These are phyloP conservation scores for Pachycephus smyrnensis DNA, from an alignment of 2,888 invertebrate genomes.

Conservation along the genomic window DNA sequence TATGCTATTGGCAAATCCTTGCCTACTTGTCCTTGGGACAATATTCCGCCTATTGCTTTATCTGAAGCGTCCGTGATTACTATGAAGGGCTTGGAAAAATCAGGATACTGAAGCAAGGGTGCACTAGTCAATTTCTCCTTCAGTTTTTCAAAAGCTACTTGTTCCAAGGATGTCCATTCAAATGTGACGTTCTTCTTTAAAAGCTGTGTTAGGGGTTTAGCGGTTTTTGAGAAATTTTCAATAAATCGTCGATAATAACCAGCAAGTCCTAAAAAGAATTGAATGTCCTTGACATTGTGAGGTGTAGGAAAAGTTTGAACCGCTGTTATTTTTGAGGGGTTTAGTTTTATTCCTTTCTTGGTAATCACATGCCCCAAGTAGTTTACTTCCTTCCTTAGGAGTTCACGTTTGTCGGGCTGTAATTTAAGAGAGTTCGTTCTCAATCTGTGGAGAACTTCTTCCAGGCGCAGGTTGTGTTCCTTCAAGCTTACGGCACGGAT, in stretches of 20 bases:
- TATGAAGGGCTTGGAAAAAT: constrained; percentile 45
- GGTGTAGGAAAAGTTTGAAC: constrained; percentile 24
- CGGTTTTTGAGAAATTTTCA: constrained; percentile 17
- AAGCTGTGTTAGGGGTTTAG: constrained; percentile 22
- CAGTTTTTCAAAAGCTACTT: constrained; percentile 25
- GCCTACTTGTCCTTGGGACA: constrained; percentile 36
- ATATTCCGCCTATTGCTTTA: constrained; percentile 39
- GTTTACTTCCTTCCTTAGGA: constrained; percentile 20
- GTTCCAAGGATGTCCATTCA: constrained; percentile 20
- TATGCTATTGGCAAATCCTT: constrained; percentile 45
- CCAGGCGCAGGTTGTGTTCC: not conserved
- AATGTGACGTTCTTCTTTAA: constrained; percentile 23
- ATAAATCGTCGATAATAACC: constrained; percentile 32
- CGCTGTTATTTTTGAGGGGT: constrained; percentile 22
- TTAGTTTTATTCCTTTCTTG: constrained; percentile 23
- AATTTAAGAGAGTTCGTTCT: not conserved
- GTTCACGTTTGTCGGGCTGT: constrained; percentile 23
- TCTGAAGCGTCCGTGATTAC: constrained; percentile 48
- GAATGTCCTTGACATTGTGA: constrained; percentile 19
- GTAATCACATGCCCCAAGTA: constrained; percentile 30
- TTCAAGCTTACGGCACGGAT: constrained; percentile 2
- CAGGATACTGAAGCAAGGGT: constrained; percentile 42
- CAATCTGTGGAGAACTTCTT: not conserved
- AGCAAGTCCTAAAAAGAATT: constrained; percentile 22
- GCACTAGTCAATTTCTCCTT: constrained; percentile 22